A percentile compares a stretch with the other conserved stretches of the same genome.
Evolutionary conservation across 2,113 vertebrate genomes (phyloP).

Genomic region (Hydropotes inermis): DNA sequence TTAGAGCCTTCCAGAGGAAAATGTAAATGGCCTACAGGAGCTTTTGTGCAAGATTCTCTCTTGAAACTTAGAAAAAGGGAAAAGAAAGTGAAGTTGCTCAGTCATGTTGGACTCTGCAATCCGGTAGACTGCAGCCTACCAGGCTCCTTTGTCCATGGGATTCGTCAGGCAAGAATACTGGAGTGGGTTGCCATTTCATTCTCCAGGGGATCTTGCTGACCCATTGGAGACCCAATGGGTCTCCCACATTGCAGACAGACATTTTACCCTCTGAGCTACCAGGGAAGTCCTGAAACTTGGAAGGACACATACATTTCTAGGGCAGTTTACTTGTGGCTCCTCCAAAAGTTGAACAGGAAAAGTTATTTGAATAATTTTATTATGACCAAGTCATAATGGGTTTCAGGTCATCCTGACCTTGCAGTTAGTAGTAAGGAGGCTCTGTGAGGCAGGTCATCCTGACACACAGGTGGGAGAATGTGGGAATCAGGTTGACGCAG

Average conservation of each 20-base stretch:
- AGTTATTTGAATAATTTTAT: neutral
- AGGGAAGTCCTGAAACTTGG: neutral
- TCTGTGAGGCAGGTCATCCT: neutral
- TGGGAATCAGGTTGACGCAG: neutral
- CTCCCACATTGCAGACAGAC: neutral
- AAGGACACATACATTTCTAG: neutral
- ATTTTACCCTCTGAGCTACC: neutral
- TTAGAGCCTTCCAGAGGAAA: neutral
- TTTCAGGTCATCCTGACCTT: neutral
- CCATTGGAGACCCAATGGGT: no score
- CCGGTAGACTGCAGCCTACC: neutral
- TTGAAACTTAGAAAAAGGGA: neutral
- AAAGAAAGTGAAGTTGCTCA: neutral
- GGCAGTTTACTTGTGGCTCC: neutral
- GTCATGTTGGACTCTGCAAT: fast-evolving
- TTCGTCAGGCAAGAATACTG: no score
- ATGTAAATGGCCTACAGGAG: neutral
- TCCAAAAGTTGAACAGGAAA: neutral
- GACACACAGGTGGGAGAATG: fast-evolving
- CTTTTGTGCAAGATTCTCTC: neutral
- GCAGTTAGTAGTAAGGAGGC: neutral
- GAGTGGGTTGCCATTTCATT: no score
- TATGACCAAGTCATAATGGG: neutral
- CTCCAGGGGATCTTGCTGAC: no score
- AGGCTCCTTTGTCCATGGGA: no score